A percentile compares a stretch with the other conserved stretches of the same genome.
Conservation (phyloP, 2,797 vertebrate genomes). For the Rhabdophis nuchalis region DNA sequence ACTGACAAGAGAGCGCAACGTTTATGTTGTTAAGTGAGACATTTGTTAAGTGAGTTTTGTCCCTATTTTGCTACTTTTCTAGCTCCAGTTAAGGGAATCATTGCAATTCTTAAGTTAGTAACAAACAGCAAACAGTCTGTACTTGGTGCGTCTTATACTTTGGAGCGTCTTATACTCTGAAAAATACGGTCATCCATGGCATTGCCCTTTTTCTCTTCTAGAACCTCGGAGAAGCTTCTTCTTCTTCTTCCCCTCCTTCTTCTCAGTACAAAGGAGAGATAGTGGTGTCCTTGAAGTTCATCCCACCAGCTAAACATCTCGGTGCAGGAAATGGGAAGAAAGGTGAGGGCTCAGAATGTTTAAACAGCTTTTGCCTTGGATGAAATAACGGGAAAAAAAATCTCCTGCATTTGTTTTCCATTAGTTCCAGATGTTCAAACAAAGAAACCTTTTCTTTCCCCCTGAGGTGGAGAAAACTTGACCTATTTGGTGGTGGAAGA, state of each 20-base stretch:
- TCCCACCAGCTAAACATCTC: slow-evolving; percentile 71
- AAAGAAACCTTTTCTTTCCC: no score
- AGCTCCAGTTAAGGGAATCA: no score
- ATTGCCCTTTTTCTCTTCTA: slow-evolving; percentile 26
- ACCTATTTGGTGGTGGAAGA: background rate
- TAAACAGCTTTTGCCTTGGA: background rate
- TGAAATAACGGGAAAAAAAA: background rate
- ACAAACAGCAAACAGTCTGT: no score
- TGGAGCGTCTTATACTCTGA: no score
- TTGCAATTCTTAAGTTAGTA: no score
- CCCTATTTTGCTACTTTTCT: no score
- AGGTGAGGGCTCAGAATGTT: slow-evolving; percentile 69
- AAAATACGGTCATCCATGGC: background rate
- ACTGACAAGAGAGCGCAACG: no score
- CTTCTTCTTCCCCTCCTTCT: slow-evolving; percentile 46
- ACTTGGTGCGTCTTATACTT: no score
- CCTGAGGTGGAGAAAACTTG: background rate
- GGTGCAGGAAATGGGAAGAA: slow-evolving; percentile 69
- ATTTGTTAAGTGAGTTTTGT: no score
- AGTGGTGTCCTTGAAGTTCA: slow-evolving; percentile 90
- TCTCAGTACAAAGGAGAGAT: slow-evolving; percentile 86
- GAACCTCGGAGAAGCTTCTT: slow-evolving; percentile 54
- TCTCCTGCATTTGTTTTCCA: background rate
- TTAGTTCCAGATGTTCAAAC: background rate
- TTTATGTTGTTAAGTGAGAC: no score